phyloP scores from a whole-genome alignment of 2,113 vertebrate genomes.

The Mesocricetus auratus region DNA sequence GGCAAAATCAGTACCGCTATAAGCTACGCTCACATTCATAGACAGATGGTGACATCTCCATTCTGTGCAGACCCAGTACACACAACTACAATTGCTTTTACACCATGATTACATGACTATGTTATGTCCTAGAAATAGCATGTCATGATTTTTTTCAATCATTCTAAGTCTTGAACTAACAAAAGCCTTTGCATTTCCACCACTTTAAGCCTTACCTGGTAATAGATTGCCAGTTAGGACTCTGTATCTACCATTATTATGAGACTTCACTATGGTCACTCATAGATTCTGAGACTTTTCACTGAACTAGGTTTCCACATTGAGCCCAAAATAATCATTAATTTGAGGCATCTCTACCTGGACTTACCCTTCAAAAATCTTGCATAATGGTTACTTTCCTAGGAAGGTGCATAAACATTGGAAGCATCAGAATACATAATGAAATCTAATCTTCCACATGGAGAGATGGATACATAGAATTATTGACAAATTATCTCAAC shows the following conservation, averaged over 20 bases:
- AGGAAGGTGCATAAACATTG: neutral
- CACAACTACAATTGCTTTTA: neutral
- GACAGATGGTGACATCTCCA: neutral
- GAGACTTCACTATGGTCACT: too few species aligned
- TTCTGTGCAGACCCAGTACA: neutral
- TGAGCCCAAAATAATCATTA: too few species aligned
- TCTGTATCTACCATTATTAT: too few species aligned
- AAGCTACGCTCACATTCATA: neutral
- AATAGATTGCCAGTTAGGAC: too few species aligned
- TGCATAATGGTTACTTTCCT: neutral
- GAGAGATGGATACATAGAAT: neutral
- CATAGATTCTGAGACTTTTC: too few species aligned
- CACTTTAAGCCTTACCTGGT: too few species aligned
- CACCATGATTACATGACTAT: neutral
- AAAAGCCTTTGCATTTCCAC: neutral
- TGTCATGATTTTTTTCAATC: neutral
- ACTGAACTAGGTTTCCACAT: too few species aligned
- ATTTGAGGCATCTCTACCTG: too few species aligned
- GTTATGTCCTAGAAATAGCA: neutral
- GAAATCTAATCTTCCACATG: neutral
- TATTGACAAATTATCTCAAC: neutral
- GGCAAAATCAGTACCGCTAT: neutral
- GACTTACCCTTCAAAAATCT: neutral
- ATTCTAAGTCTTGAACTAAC: neutral
- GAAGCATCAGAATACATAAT: neutral